Percentiles rank a stretch among this genome's conserved stretches.
These are phyloP conservation scores for Colletes latitarsis DNA, from an alignment of 1,140 invertebrate species.

Conservation along the genomic window DNA sequence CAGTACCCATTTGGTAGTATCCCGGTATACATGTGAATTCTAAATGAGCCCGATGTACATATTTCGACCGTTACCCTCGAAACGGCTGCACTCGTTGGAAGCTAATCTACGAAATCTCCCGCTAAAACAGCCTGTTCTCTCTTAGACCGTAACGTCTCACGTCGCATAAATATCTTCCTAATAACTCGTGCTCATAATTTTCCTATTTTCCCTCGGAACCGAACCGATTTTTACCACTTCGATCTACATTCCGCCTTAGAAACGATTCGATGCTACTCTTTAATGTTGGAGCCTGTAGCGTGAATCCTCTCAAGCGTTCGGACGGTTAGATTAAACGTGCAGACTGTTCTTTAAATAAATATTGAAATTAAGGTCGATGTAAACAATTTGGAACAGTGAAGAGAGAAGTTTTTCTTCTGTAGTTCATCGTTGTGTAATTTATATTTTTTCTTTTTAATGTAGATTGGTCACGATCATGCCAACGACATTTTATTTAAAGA, in stretches of 20 bases:
- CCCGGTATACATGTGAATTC: constrained; percentile 48
- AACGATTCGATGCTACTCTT: not conserved
- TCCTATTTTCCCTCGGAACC: not conserved
- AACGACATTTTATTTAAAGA: too few species aligned
- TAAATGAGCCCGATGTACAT: constrained; percentile 56
- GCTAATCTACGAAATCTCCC: constrained; percentile 63
- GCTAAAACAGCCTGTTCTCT: constrained; percentile 51
- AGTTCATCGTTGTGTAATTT: too few species aligned
- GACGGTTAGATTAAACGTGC: too few species aligned
- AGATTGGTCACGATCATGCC: too few species aligned
- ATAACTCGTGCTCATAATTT: not conserved
- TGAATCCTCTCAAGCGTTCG: too few species aligned
- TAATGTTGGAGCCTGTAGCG: too few species aligned
- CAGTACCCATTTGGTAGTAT: constrained; percentile 32
- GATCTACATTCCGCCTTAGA: not conserved
- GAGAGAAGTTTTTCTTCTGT: too few species aligned
- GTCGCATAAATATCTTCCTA: not conserved
- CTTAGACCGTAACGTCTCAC: constrained; percentile 35
- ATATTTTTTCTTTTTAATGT: too few species aligned
- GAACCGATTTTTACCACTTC: not conserved
- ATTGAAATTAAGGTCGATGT: too few species aligned
- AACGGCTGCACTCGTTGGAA: constrained; percentile 23
- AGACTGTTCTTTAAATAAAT: too few species aligned
- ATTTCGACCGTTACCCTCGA: constrained; percentile 59
- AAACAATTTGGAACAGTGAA: too few species aligned